phyloP scores from a whole-genome alignment of 2,113 vertebrate genomes.

The Gila orcuttii region DNA sequence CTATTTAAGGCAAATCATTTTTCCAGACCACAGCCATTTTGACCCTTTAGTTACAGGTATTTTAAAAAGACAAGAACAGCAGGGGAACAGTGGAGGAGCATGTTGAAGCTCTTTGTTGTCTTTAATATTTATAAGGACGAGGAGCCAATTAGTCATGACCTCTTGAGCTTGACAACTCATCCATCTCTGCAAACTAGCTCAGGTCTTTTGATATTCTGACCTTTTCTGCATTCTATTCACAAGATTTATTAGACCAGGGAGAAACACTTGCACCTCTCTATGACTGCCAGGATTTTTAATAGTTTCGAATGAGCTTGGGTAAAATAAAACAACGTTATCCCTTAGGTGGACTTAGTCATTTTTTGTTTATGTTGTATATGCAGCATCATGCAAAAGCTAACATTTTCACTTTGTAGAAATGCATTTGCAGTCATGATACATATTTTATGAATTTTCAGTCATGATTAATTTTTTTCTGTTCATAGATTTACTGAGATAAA shows the following conservation, averaged over 20 bases:
- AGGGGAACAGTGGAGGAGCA: background rate
- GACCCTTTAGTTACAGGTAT: slow-evolving; percentile 38
- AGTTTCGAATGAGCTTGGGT: background rate
- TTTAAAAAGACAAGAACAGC: slow-evolving; percentile 3
- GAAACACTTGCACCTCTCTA: background rate
- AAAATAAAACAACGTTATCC: background rate
- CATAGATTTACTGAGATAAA: background rate
- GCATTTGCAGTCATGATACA: background rate
- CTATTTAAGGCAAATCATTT: background rate
- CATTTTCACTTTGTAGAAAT: background rate
- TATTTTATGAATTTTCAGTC: background rate
- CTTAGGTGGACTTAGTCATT: background rate
- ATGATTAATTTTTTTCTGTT: background rate
- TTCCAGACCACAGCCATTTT: slow-evolving; percentile 24
- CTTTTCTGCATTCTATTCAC: background rate
- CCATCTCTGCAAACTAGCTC: slow-evolving; percentile 6
- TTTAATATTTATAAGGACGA: slow-evolving; percentile 11
- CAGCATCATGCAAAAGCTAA: background rate
- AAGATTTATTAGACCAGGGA: background rate
- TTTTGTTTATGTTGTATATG: too few species aligned
- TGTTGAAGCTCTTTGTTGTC: slow-evolving; percentile 16
- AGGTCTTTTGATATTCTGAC: slow-evolving; percentile 8
- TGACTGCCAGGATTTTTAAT: slow-evolving; percentile 18
- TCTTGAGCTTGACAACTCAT: slow-evolving; percentile 11
- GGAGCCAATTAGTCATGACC: background rate